A percentile compares a stretch with the other conserved stretches of the same genome.
Conservation (phyloP, 2,888 invertebrate genomes). For the Dicyrtomina minuta region DNA sequence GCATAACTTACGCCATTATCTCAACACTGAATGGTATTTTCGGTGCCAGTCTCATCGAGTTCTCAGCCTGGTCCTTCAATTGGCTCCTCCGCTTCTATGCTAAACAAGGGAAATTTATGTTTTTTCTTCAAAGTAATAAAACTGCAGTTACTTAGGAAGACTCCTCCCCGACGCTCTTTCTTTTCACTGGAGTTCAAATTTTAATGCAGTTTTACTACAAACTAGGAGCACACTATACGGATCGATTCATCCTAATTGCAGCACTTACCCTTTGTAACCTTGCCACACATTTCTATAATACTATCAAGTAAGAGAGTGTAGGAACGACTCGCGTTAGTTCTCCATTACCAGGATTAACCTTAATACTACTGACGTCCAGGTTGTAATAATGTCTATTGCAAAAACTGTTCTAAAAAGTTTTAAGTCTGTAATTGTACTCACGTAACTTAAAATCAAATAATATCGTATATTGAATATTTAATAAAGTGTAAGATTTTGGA, state of each 20-base stretch:
- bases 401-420: neutral
- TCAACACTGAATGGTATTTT: too few relatives aligned
- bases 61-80: neutral
- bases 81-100: too few relatives aligned
- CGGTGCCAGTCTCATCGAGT: constrained; percentile 9
- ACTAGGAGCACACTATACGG: constrained; percentile 24
- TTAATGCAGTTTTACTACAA: constrained; percentile 20
- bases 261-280: constrained; percentile 12
- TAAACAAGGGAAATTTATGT: too few relatives aligned
- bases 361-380: too few relatives aligned
- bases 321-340: neutral
- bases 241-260: constrained; percentile 10
- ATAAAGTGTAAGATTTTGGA: constrained; percentile 14
- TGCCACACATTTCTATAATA: neutral
- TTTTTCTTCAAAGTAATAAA: too few relatives aligned
- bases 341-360: too few relatives aligned
- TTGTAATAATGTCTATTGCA: neutral
- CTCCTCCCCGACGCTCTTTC: neutral
- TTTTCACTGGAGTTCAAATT: constrained; percentile 14
- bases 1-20: constrained; percentile 7
- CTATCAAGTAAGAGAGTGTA: neutral
- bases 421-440: neutral
- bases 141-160: neutral
- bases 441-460: too few relatives aligned
- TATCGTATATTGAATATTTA: too few relatives aligned